These are phyloP conservation scores for Drosophila nigricruria DNA, from an alignment of 2,888 invertebrate species.

Conservation along the genomic window DNA sequence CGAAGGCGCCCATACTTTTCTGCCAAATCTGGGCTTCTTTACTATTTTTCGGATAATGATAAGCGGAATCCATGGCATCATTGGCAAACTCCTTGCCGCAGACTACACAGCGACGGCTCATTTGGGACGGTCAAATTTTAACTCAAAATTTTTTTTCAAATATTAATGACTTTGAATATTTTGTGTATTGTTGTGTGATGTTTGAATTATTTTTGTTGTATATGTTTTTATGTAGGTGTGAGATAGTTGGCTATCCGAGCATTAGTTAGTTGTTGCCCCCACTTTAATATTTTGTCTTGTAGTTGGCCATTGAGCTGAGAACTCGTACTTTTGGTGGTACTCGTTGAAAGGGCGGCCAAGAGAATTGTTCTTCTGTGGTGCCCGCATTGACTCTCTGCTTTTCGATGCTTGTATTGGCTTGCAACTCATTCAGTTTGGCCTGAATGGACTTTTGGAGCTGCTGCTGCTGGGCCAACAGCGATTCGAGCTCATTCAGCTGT, in stretches of 20 bases:
- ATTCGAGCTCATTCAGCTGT: conserved; percentile 52
- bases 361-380: too few species aligned
- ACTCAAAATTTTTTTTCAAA: conserved; percentile 2
- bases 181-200: background rate
- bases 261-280: conserved; percentile 4
- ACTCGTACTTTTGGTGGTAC: background rate
- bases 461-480: conserved; percentile 47
- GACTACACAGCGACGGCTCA: conserved; percentile 65
- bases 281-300: conserved; percentile 27
- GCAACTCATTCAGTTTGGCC: conserved; percentile 52
- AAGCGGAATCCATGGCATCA: conserved; percentile 18
- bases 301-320: conserved; percentile 15
- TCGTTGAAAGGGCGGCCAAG: background rate
- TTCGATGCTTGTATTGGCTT: background rate
- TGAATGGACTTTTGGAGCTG: conserved; percentile 57
- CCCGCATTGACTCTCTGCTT: conserved; percentile 2
- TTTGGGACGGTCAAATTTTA: conserved; percentile 32
- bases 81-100: conserved; percentile 52
- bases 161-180: background rate
- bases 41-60: conserved; percentile 58
- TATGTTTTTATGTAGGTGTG: background rate
- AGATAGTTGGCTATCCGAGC: background rate
- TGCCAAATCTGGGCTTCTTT: conserved; percentile 69
- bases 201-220: background rate
- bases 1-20: conserved; percentile 57